Base-by-base conservation (phyloP, 2,888 invertebrate species). In the Melangyna quadrimaculata region DNA sequence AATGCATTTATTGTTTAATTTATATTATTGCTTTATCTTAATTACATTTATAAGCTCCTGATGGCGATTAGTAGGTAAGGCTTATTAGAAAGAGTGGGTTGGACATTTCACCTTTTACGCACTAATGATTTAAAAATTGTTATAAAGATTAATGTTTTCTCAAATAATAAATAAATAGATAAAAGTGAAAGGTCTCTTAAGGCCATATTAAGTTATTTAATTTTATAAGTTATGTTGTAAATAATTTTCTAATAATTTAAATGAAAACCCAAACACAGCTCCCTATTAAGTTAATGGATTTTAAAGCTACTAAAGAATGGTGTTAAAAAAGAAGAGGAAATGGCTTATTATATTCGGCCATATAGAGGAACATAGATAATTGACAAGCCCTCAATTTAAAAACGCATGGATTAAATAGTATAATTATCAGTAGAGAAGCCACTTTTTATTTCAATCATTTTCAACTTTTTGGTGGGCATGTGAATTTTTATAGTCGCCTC, bases 1-100 rank as follows among this genome's bases (percentile, higher is more conserved):
- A 40, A 22, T 67, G 29, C 9, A 45, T 45, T 67, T 74, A 53
- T 43, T 45, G 57, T 67, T 32, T 32, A 65, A 72, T 29, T 78
- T 40, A 22, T 48, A 40, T 40, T 51, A 67, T 59, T 78, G 40
- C 72, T 17, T 51, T 2, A 1, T 8, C 57, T 57, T 67, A 72
- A 78, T 78, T 72, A 55, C 22, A 35, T 43, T 24, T 48, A 14
- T n/a, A 35, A 24, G 27, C 53, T 71, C 12, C 14, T 72, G 57
- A 65, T 55, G n/a, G 37, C 22, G 22, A 40, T 43, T 43, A 63
- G 17, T 35, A 12, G n/a, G 37, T 22, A 22, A 40, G 29, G 10
- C 27, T 57, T 35, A 14, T 17, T 22, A 57, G 2, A 37, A 53
- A 53, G n/a, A 19, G 14, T 51, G 53, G 43, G 27, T 27, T 12